Evolutionary conservation across 1,140 invertebrate genomes (phyloP).

Genomic region (Campodea augens): DNA sequence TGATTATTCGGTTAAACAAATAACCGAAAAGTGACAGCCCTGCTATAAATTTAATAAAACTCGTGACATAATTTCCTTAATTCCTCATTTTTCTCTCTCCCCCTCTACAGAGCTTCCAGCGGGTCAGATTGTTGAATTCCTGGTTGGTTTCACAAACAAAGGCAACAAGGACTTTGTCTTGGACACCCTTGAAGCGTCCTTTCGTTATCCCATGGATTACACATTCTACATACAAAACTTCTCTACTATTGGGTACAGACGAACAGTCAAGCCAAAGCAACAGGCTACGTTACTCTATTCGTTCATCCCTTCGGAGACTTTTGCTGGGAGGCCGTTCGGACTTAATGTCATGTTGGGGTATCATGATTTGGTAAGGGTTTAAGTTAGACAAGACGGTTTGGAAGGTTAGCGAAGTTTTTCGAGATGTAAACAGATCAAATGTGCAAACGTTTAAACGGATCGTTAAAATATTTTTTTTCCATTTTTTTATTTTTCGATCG

Average conservation of each 20-base stretch:
- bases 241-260: slow-evolving; percentile 73
- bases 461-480: too few species aligned
- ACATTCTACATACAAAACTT: slow-evolving; percentile 98
- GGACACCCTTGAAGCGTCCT: slow-evolving; percentile 87
- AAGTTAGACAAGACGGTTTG: too few species aligned
- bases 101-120: slow-evolving; percentile 85
- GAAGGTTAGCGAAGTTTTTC: too few species aligned
- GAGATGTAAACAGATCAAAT: too few species aligned
- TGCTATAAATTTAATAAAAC: too few species aligned
- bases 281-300: slow-evolving; percentile 91
- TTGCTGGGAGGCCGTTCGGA: slow-evolving; percentile 88
- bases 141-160: slow-evolving; percentile 92
- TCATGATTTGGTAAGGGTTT: slow-evolving; percentile 61
- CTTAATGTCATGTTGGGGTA: slow-evolving; percentile 86
- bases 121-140: slow-evolving; percentile 78
- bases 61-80: too few species aligned
- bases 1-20: too few species aligned
- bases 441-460: too few species aligned
- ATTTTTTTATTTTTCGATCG: too few species aligned
- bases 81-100: too few species aligned
- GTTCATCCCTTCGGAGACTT: slow-evolving; percentile 85
- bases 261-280: slow-evolving; percentile 68
- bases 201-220: slow-evolving; percentile 97
- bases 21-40: too few species aligned
- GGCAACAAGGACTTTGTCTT: slow-evolving; percentile 77